Percentiles rank a stretch among this genome's conserved stretches.
These are phyloP conservation scores for Aplidium turbinatum DNA, from an alignment of 23 tunicate genomes.

Conservation along the genomic window DNA sequence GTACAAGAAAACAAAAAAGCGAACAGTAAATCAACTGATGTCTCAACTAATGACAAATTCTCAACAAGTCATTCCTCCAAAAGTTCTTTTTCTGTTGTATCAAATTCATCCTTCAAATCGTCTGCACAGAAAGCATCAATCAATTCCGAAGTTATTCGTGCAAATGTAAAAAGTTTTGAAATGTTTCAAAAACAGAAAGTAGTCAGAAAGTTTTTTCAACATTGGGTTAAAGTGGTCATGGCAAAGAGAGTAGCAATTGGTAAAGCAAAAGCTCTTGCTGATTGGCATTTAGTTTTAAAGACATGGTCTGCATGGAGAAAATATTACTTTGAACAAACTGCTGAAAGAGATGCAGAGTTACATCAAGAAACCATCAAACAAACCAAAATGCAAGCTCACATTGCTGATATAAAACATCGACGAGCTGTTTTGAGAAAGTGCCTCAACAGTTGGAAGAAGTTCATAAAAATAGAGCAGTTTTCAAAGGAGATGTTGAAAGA, in stretches of 20 bases:
- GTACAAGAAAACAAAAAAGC: too few species aligned
- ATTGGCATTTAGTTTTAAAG: constrained; percentile 51
- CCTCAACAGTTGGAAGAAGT: constrained; percentile 23
- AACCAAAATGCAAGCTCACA: constrained; percentile 20
- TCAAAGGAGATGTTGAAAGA: constrained; percentile 53
- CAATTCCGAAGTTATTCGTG: too few species aligned
- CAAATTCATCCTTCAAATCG: too few species aligned
- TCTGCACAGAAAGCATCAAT: too few species aligned
- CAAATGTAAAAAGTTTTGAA: constrained; percentile 12
- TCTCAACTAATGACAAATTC: background rate
- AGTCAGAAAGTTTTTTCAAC: constrained; percentile 19
- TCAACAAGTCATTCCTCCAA: too few species aligned
- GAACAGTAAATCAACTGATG: background rate
- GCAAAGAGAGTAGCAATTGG: constrained; percentile 53
- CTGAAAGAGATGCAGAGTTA: constrained; percentile 9
- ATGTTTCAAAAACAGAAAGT: constrained; percentile 21
- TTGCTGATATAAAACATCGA: constrained; percentile 25
- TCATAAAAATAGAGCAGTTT: constrained; percentile 54
- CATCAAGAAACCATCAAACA: constrained; percentile 32
- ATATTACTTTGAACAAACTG: constrained; percentile 31
- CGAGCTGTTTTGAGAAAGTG: constrained; percentile 14
- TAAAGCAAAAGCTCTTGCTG: constrained; percentile 75
- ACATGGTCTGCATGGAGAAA: constrained; percentile 72
- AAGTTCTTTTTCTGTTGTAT: too few species aligned
- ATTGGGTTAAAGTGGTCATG: constrained; percentile 63